phyloP scores from a whole-genome alignment of 2,888 invertebrate genomes.

The Archips crataeganus region DNA sequence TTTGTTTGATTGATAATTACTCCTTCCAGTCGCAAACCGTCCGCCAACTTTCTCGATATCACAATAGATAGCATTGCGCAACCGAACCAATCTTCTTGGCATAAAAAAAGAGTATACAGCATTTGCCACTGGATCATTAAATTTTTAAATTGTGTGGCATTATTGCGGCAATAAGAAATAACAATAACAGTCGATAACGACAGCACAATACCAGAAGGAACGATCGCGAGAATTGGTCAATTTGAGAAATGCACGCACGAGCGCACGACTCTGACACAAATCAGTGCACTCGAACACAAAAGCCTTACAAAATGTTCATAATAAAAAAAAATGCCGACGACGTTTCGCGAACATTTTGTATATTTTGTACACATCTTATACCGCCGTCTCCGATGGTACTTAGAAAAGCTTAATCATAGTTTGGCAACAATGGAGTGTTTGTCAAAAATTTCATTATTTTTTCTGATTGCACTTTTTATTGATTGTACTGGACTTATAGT shows the following conservation, averaged over 20 bases:
- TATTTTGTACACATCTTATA: too few species aligned
- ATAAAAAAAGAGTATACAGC: constrained; percentile 14
- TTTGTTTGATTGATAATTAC: constrained; percentile 24
- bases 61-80: constrained; percentile 21
- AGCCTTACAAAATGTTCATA: neutral
- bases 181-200: constrained; percentile 19
- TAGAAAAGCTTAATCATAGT: too few species aligned
- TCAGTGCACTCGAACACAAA: constrained; percentile 5
- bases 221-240: constrained; percentile 39
- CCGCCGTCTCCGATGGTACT: too few species aligned
- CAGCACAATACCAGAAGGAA: constrained; percentile 30
- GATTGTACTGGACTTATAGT: too few species aligned
- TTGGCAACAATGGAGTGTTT: too few species aligned
- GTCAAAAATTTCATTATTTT: too few species aligned
- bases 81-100: neutral
- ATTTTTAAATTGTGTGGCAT: constrained; percentile 29
- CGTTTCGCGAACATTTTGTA: too few species aligned
- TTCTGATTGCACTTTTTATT: too few species aligned
- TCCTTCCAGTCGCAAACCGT: constrained; percentile 22
- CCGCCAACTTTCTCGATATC: constrained; percentile 19
- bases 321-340: neutral
- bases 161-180: constrained; percentile 31
- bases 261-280: constrained; percentile 28
- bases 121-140: constrained; percentile 33
- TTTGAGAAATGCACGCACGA: constrained; percentile 41